Percentiles rank a stretch among this genome's conserved stretches.
These are phyloP conservation scores for Cavia aperea DNA, from an alignment of 2,113 vertebrate genomes.

Conservation along the genomic window DNA sequence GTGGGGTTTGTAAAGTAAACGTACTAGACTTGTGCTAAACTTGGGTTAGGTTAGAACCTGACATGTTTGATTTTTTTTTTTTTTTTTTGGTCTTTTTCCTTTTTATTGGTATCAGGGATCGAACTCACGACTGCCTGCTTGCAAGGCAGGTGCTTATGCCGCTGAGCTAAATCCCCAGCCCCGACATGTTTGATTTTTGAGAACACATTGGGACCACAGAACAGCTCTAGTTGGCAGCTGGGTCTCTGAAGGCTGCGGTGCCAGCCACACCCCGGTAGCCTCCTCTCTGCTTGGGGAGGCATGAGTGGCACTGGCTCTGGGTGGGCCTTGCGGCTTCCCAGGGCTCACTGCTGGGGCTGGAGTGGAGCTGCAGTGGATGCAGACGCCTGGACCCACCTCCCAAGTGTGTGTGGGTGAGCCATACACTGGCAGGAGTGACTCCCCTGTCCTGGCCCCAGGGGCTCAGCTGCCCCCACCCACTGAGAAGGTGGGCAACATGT, in stretches of 20 bases:
- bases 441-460: neutral
- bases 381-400: rapidly evolving
- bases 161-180: no score
- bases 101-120: no score
- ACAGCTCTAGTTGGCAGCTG: neutral
- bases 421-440: no score
- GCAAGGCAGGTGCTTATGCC: no score
- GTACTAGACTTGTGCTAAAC: neutral
- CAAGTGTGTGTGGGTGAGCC: no score
- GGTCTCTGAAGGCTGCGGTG: neutral
- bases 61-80: no score
- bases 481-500: neutral
- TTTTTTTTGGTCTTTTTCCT: no score
- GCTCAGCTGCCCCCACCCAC: neutral
- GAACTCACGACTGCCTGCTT: no score
- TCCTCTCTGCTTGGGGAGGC: neutral
- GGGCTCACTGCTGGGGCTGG: neutral
- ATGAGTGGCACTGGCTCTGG: neutral
- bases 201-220: neutral
- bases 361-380: neutral
- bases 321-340: neutral
- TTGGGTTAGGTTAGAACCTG: neutral
- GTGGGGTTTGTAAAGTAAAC: neutral
- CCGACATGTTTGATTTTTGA: neutral
- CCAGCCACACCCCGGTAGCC: no score